Percentiles rank a stretch among this genome's conserved stretches.
Conservation (phyloP, 1,140 invertebrate species). For the Lucilia cuprina region DNA sequence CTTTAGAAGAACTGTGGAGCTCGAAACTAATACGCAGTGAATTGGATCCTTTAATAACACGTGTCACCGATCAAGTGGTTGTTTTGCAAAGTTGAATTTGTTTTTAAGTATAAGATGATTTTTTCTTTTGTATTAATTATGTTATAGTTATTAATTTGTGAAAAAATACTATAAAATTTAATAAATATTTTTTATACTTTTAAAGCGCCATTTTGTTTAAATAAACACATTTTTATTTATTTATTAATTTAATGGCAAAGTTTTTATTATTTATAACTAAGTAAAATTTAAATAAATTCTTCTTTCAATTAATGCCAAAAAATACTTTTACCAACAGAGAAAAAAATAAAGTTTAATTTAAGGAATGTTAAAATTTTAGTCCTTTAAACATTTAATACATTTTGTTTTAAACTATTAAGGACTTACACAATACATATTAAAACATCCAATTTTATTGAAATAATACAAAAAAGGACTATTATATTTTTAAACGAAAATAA, state of each 20-base stretch:
- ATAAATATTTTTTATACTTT: neutral
- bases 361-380: neutral
- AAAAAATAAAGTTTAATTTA: neutral
- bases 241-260: too few relatives aligned
- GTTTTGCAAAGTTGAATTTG: neutral
- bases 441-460: neutral
- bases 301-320: neutral
- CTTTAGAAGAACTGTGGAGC: slow-evolving; percentile 48
- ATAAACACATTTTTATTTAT: too few relatives aligned
- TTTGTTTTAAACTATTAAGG: neutral
- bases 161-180: neutral
- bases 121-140: neutral
- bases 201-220: neutral
- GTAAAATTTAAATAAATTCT: neutral
- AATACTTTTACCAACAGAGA: neutral
- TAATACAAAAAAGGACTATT: neutral
- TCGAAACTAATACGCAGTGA: slow-evolving; percentile 44
- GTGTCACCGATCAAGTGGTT: slow-evolving; percentile 53
- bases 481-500: neutral
- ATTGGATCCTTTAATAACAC: slow-evolving; percentile 51
- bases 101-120: neutral
- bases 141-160: too few relatives aligned
- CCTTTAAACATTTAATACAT: neutral
- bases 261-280: too few relatives aligned
- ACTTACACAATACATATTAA: neutral